Conservation (phyloP, 2,113 vertebrate species). For the Cyanoderma ruficeps region DNA sequence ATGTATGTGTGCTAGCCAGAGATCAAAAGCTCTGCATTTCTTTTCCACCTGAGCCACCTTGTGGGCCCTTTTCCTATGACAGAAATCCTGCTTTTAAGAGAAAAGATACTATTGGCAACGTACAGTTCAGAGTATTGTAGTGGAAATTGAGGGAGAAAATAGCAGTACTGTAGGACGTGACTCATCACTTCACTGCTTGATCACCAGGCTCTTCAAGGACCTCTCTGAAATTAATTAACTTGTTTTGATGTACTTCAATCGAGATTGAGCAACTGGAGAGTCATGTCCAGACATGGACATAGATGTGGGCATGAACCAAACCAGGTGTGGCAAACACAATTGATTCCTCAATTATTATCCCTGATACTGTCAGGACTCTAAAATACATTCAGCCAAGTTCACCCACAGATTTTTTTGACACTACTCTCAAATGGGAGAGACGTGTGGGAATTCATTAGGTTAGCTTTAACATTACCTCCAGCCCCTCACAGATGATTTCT, state of each 20-base stretch:
- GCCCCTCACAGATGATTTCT: background rate
- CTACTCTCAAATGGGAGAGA: background rate
- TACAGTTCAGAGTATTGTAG: background rate
- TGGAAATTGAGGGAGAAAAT: background rate
- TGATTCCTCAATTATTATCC: background rate
- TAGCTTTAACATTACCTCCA: background rate
- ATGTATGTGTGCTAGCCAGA: background rate
- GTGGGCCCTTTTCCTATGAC: slow-evolving; percentile 23
- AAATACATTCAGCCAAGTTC: background rate
- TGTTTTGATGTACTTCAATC: background rate
- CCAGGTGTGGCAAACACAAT: background rate
- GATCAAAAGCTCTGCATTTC: background rate
- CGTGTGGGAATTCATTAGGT: background rate
- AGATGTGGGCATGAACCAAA: background rate
- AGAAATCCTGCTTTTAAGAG: background rate
- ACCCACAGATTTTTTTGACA: background rate
- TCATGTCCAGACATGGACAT: background rate
- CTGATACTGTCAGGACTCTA: background rate
- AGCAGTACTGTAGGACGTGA: background rate
- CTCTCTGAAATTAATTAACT: background rate
- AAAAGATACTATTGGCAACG: rapidly evolving
- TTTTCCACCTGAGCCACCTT: slow-evolving; percentile 56
- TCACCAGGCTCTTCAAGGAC: background rate
- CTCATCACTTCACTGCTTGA: background rate
- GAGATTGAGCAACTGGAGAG: background rate